Evolutionary conservation across 2,888 invertebrate species (phyloP), one percentile per base, ranked within the genome.

Genomic region (Willowsia nigromaculata): DNA sequence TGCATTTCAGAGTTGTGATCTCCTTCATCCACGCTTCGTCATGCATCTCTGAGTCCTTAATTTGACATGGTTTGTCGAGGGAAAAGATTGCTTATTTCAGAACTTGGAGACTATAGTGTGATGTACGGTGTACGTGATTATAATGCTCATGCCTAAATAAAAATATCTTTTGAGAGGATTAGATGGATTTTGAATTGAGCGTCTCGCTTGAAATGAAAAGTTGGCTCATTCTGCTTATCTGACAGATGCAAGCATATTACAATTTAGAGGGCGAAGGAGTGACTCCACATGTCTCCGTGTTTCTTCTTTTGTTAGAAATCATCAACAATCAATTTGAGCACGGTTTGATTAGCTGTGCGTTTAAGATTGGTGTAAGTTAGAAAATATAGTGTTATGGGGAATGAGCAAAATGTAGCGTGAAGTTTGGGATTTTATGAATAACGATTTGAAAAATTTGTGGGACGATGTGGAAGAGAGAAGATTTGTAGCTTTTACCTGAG

Each of bases 401-500:
- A 53, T 18, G 50, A 53, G 68, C n/a, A 71, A 71, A 43, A 71
- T 71, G 71, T 68, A 68, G 68, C 68, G 68, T 68, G 37, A 68
- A 37, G 25, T 27, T 59, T n/a, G n/a, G n/a, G n/a, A n/a, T n/a
- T 53, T 18, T 53, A 2, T 53, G n/a, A 53, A 53, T 53, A 18
- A 53, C 18, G 50, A 18, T 3, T n/a, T n/a, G n/a, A n/a, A n/a
- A 18, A 53, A 13, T 13, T 27, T 22, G 3, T 4, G 2, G 56
- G 22, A 22, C 4, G 6, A 22, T 22, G n/a, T 13, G 50, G 15
- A 18, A 22, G 59, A 62, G 53, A n/a, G 18, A 37, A 33, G 18
- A 13, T 50, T 4, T 43, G 7, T 15, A 30, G 30, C 47, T 76
- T 47, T 89, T 92, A 94, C 94, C 94, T 94, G 94, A 0, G 98